Evolutionary conservation across 2,888 invertebrate genomes (phyloP).

Genomic region (Subacronicta megacephala): DNA sequence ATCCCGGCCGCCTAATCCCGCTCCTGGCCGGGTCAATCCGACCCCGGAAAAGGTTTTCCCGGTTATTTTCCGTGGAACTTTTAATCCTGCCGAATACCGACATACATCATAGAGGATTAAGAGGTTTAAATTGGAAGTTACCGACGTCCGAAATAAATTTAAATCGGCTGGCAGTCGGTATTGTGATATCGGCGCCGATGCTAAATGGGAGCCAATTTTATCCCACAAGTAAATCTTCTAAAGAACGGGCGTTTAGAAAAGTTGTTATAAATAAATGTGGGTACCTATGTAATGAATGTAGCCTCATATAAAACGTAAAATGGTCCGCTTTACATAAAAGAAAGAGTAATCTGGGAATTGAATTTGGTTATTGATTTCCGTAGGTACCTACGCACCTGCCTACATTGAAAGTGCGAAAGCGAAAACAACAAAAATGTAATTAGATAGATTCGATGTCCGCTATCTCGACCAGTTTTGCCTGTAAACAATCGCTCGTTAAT

Average conservation of each 20-base stretch:
- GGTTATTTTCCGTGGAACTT: conserved; percentile 90
- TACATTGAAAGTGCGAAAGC: too few species aligned
- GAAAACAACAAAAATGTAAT: too few species aligned
- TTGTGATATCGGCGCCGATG: conserved; percentile 88
- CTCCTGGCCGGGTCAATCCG: conserved; percentile 87
- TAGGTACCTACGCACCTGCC: too few species aligned
- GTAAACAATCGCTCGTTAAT: too few species aligned
- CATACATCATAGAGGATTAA: conserved; percentile 90
- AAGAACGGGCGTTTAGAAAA: conserved; percentile 71
- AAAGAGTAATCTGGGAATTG: conserved; percentile 13
- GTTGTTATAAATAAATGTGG: conserved; percentile 57
- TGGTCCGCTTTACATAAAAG: conserved; percentile 11
- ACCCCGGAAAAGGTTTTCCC: conserved; percentile 89
- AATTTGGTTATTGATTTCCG: neutral
- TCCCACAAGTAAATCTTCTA: conserved; percentile 81
- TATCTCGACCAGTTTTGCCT: too few species aligned
- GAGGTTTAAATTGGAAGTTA: conserved; percentile 90
- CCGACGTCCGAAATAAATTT: conserved; percentile 90
- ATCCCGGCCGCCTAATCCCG: conserved; percentile 88
- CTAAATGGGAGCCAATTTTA: conserved; percentile 87
- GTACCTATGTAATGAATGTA: conserved; percentile 49
- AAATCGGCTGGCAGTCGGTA: conserved; percentile 88
- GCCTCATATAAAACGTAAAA: conserved; percentile 18
- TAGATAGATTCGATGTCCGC: too few species aligned
- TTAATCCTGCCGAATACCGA: conserved; percentile 89